phyloP scores from a whole-genome alignment of 2,797 vertebrate species.

The Lepus townsendii region DNA sequence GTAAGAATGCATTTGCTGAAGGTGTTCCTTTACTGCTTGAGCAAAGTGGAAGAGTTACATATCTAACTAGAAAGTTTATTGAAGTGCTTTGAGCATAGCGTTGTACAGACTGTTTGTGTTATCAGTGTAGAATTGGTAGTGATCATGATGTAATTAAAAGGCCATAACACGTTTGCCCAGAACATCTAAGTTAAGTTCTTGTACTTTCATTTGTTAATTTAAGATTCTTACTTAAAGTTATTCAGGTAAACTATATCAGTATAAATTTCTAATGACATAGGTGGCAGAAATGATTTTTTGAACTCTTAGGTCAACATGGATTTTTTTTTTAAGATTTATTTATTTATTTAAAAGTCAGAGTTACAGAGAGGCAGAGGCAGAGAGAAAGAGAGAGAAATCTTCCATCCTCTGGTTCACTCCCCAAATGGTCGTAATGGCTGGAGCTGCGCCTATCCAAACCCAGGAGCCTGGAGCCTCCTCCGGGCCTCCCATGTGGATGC shows the following conservation, averaged over 20 bases:
- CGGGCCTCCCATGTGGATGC: no score
- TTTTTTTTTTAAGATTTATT: no score
- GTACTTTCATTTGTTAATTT: background rate
- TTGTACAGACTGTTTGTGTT: background rate
- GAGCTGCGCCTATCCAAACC: no score
- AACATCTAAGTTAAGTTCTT: constrained; percentile 33
- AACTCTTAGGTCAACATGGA: background rate
- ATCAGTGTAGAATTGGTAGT: background rate
- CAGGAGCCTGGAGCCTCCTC: no score
- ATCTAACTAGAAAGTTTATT: background rate
- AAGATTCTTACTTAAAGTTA: constrained; percentile 15
- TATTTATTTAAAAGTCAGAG: no score
- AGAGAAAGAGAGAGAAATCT: no score
- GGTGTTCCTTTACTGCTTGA: background rate
- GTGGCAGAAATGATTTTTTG: background rate
- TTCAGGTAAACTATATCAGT: background rate
- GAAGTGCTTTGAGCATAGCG: background rate
- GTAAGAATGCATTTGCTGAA: background rate
- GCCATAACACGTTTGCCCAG: background rate
- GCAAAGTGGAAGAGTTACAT: background rate
- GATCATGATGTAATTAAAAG: background rate
- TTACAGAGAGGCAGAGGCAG: no score
- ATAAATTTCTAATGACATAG: constrained; percentile 36
- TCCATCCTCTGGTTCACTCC: no score
- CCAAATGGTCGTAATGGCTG: no score